phyloP scores from a whole-genome alignment of 2,113 vertebrate species.

The Sialia sialis region DNA sequence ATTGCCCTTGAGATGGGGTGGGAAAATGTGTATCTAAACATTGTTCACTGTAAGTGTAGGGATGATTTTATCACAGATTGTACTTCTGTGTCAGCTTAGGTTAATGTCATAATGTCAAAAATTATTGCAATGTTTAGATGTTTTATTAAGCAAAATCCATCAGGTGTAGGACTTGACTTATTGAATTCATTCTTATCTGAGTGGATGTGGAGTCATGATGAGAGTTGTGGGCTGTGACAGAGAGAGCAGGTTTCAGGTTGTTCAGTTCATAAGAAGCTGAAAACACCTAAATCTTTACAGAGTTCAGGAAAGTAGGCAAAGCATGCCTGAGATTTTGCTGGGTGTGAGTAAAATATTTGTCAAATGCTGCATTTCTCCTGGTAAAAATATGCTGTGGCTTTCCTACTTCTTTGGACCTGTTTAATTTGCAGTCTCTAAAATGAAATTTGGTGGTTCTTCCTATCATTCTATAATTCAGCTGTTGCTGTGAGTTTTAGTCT shows the following conservation, averaged over 20 bases:
- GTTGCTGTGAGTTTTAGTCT: background rate
- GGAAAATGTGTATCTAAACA: background rate
- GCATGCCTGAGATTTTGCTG: background rate
- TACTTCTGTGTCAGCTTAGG: background rate
- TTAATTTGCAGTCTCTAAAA: background rate
- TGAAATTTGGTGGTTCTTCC: background rate
- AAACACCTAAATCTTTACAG: background rate
- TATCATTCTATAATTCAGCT: background rate
- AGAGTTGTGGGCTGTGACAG: background rate
- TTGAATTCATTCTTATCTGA: background rate
- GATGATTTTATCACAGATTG: background rate
- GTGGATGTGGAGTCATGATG: rapidly evolving
- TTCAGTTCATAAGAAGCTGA: background rate
- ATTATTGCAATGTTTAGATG: background rate
- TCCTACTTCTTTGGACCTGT: background rate
- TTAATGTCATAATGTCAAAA: background rate
- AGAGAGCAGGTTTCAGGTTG: background rate
- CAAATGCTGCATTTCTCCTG: background rate
- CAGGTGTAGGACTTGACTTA: background rate
- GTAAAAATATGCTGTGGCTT: background rate
- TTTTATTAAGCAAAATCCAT: background rate
- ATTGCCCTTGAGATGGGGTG: background rate
- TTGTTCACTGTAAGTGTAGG: rapidly evolving
- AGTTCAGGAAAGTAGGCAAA: background rate
- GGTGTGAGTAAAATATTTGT: background rate